These are phyloP conservation scores for Temnothorax rugatulus DNA, from an alignment of 2,888 invertebrate species.

Conservation along the genomic window DNA sequence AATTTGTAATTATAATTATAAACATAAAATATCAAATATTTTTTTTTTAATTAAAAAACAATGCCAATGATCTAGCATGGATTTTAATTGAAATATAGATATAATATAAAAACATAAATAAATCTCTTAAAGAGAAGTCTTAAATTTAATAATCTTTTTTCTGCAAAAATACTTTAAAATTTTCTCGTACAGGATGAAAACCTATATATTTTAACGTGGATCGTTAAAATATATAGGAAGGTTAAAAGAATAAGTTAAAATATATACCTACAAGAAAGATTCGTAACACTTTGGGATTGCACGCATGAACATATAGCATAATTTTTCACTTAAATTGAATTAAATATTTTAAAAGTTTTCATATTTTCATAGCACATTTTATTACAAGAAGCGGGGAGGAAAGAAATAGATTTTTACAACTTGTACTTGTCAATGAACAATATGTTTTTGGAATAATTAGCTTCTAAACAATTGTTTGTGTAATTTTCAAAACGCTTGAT, in stretches of 20 bases:
- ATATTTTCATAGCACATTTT: background rate
- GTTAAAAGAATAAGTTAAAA: too few species aligned
- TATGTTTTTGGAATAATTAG: background rate
- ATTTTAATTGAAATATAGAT: background rate
- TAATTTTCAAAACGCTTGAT: background rate
- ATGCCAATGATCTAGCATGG: too few species aligned
- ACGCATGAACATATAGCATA: background rate
- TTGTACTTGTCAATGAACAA: background rate
- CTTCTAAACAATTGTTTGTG: conserved; percentile 1
- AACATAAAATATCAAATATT: background rate
- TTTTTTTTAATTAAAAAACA: too few species aligned
- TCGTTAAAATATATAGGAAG: too few species aligned
- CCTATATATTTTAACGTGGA: too few species aligned
- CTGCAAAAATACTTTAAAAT: too few species aligned
- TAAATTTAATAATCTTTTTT: too few species aligned
- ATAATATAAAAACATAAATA: too few species aligned
- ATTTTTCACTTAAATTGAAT: background rate
- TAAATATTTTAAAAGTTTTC: conserved; percentile 15
- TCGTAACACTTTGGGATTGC: background rate
- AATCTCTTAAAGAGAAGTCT: too few species aligned
- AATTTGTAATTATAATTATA: background rate
- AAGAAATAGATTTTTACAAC: background rate
- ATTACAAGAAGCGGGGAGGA: background rate
- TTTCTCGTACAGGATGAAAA: too few species aligned
- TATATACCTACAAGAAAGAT: too few species aligned